phyloP scores from a whole-genome alignment of 2,888 invertebrate genomes.

The Agrochola lychnidis region DNA sequence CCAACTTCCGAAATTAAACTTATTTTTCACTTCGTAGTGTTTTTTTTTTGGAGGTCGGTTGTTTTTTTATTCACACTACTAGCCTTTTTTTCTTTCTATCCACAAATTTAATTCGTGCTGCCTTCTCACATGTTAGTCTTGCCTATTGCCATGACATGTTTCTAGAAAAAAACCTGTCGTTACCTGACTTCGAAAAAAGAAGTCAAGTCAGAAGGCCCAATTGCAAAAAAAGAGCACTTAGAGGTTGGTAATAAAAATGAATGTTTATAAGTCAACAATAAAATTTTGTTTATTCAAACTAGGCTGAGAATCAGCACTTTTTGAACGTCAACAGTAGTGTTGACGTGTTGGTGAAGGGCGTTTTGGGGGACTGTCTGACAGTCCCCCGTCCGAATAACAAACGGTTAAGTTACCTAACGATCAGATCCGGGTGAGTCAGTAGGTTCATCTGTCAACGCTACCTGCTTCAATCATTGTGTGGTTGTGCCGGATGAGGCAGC shows the following conservation, averaged over 20 bases:
- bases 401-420: conserved; percentile 31
- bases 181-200: neutral
- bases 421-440: conserved; percentile 42
- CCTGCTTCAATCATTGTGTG: conserved; percentile 38
- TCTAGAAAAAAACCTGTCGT: neutral
- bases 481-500: conserved; percentile 8
- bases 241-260: neutral
- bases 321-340: too few relatives aligned
- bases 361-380: too few relatives aligned
- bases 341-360: too few relatives aligned
- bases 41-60: too few relatives aligned
- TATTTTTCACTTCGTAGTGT: too few relatives aligned
- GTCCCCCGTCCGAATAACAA: too few relatives aligned
- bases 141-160: neutral
- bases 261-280: neutral
- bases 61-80: too few relatives aligned
- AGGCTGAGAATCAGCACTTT: too few relatives aligned
- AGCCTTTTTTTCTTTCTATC: neutral
- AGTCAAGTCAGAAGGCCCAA: conserved; percentile 13
- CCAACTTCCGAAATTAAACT: too few relatives aligned
- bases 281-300: neutral
- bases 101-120: neutral
- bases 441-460: conserved; percentile 46
- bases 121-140: too few relatives aligned
- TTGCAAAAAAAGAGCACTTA: neutral